These are phyloP conservation scores for Etheostoma perlongum DNA, from an alignment of 2,797 vertebrate species.

Conservation along the genomic window DNA sequence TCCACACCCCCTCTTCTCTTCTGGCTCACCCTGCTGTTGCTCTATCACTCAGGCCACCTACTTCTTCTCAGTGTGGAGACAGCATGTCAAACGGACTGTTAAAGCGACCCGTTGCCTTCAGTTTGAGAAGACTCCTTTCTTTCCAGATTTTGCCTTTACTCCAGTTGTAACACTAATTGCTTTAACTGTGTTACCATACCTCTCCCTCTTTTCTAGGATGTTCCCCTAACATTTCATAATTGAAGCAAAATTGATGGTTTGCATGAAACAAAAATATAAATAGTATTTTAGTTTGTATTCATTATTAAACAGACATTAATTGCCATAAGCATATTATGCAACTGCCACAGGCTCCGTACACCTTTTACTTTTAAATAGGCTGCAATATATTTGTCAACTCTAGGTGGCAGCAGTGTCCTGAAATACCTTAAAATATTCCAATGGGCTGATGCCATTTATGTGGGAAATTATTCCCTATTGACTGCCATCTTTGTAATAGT, in stretches of 20 bases:
- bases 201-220: background rate
- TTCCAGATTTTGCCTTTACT: background rate
- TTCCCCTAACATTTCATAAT: background rate
- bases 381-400: constrained; percentile 26
- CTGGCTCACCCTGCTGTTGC: constrained; percentile 3
- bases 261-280: background rate
- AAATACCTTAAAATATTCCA: constrained; percentile 28
- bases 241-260: background rate
- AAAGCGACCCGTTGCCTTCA: constrained; percentile 1
- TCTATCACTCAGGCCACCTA: constrained; percentile 18
- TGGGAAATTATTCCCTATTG: constrained; percentile 7
- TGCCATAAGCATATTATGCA: background rate
- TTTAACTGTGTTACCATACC: background rate
- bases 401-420: constrained; percentile 68
- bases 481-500: constrained; percentile 1
- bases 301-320: constrained; percentile 12
- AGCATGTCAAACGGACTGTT: constrained; percentile 10
- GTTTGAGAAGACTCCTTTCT: background rate
- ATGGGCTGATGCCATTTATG: constrained; percentile 5
- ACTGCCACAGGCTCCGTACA: background rate
- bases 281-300: background rate
- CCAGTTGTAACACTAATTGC: constrained; percentile 2
- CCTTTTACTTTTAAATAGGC: background rate
- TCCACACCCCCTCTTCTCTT: constrained; percentile 1
- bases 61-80: constrained; percentile 2